Conservation (phyloP, 2,888 invertebrate genomes). For the Agapostemon virescens region DNA sequence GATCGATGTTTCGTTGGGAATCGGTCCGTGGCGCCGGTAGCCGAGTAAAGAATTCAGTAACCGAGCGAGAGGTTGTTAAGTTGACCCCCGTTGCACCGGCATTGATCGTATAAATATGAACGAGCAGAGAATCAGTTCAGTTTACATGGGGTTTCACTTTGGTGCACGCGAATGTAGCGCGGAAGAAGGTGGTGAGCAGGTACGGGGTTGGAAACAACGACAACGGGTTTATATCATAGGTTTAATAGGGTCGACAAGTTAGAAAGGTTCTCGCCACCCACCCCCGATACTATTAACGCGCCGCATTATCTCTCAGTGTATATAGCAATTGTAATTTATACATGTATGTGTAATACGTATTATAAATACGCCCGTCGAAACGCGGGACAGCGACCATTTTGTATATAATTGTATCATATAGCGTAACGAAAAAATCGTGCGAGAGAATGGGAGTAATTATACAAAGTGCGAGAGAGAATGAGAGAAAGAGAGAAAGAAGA, state of each 20-base stretch:
- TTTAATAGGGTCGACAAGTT: slow-evolving; percentile 56
- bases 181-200: slow-evolving; percentile 44
- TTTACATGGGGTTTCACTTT: slow-evolving; percentile 24
- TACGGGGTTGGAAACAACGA: slow-evolving; percentile 42
- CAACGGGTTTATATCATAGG: slow-evolving; percentile 62
- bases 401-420: slow-evolving; percentile 75
- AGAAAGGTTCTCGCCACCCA: slow-evolving; percentile 52
- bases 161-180: slow-evolving; percentile 34
- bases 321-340: slow-evolving; percentile 76
- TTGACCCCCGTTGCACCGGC: slow-evolving; percentile 32
- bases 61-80: slow-evolving; percentile 25
- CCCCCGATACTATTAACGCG: slow-evolving; percentile 60
- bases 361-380: slow-evolving; percentile 63
- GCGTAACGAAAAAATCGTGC: slow-evolving; percentile 48
- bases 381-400: slow-evolving; percentile 63
- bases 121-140: slow-evolving; percentile 19
- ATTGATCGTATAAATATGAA: slow-evolving; percentile 53
- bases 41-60: slow-evolving; percentile 22
- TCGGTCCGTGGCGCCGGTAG: neutral
- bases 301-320: slow-evolving; percentile 73
- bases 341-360: slow-evolving; percentile 73
- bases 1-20: slow-evolving; percentile 11
- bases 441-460: slow-evolving; percentile 43
- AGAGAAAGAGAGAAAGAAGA: neutral
- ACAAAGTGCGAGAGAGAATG: slow-evolving; percentile 29